These are phyloP conservation scores for Phallusia fumigata DNA, from an alignment of 23 tunicate genomes.

Conservation along the genomic window DNA sequence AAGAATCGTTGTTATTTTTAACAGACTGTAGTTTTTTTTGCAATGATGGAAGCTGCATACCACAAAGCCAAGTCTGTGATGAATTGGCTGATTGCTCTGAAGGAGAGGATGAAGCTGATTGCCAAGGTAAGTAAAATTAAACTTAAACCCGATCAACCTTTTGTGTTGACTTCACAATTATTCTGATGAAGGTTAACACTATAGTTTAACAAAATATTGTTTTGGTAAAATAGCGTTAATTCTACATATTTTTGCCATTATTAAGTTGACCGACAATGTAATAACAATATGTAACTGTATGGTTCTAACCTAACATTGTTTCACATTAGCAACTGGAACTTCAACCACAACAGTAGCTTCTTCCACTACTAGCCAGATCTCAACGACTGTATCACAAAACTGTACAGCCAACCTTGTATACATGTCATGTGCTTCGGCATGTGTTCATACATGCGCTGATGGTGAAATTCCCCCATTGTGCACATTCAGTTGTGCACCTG, in stretches of 20 bases:
- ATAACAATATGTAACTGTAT: no score
- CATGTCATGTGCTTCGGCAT: constrained; percentile 27
- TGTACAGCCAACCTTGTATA: constrained; percentile 38
- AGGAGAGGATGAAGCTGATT: constrained; percentile 44
- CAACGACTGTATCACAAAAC: neutral
- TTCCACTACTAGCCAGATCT: neutral
- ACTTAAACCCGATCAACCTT: no score
- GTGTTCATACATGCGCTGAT: constrained; percentile 29
- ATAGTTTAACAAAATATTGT: no score
- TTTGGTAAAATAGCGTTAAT: no score
- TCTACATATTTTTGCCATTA: no score
- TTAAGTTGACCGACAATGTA: no score
- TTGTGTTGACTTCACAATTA: no score
- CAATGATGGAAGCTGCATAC: constrained; percentile 9
- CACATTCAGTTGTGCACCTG: constrained; percentile 14
- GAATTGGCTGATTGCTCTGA: constrained; percentile 26
- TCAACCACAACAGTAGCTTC: neutral
- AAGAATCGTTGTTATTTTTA: neutral
- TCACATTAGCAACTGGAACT: neutral
- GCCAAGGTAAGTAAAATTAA: constrained; percentile 24
- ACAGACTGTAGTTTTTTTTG: neutral
- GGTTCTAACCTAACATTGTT: neutral
- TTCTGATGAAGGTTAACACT: no score
- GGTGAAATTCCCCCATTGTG: constrained; percentile 14
- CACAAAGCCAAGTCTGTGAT: constrained; percentile 26